Percentiles rank a stretch among this genome's conserved stretches.
Conservation (phyloP, 2,888 invertebrate genomes). For the Galerucella pusilla region DNA sequence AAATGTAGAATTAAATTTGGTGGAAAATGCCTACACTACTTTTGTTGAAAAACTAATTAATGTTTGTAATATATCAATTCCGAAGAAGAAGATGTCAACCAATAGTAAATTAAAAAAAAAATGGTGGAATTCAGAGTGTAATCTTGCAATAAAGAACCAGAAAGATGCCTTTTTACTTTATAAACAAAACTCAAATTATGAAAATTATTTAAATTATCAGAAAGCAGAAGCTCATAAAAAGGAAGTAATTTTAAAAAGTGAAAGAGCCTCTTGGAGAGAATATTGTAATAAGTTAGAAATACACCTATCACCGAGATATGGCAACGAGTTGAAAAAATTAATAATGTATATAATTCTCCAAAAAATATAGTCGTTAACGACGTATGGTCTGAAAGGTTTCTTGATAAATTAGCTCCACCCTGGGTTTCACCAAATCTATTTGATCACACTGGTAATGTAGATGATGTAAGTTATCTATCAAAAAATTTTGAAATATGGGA, state of each 20-base stretch:
- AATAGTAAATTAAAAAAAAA: slow-evolving; percentile 12
- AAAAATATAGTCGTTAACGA: background rate
- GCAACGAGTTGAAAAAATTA: slow-evolving; percentile 13
- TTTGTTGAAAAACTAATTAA: background rate
- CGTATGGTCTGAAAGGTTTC: background rate
- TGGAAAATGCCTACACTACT: background rate
- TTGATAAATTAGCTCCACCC: slow-evolving; percentile 6
- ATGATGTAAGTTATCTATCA: background rate
- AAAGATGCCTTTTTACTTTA: slow-evolving; percentile 11
- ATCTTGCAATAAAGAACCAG: background rate
- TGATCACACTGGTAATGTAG: background rate
- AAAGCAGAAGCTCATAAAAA: slow-evolving; percentile 8
- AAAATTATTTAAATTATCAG: slow-evolving; percentile 13
- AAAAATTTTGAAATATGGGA: background rate
- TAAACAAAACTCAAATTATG: slow-evolving; percentile 11
- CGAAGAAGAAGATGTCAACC: slow-evolving; percentile 4
- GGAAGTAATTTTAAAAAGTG: slow-evolving; percentile 13
- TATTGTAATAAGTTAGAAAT: slow-evolving; percentile 11
- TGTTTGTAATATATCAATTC: slow-evolving; percentile 5
- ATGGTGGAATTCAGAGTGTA: slow-evolving; percentile 12
- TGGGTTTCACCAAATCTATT: background rate
- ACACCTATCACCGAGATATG: slow-evolving; percentile 11
- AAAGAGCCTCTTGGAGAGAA: slow-evolving; percentile 8
- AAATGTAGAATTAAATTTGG: background rate
- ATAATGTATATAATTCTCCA: background rate